Evolutionary conservation across 30 jellyfish, hydroid and myxozoan species (phyloP).

Genomic region (Sanderia malayensis): DNA sequence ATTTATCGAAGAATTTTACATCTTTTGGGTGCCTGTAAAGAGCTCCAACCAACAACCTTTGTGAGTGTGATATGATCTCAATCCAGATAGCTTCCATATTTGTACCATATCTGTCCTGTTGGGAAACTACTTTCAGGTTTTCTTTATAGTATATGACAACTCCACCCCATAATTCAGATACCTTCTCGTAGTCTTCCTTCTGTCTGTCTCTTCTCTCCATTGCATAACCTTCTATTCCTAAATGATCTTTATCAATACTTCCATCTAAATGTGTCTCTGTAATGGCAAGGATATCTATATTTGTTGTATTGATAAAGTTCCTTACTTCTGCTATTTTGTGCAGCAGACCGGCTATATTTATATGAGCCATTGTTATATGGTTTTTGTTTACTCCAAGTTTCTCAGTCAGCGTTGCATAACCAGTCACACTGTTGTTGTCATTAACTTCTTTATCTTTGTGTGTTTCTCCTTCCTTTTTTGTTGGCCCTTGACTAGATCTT

Average conservation of each 20-base stretch:
- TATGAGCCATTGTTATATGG: not conserved
- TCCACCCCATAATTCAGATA: not conserved
- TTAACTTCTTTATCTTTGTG: not conserved
- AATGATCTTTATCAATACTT: not conserved
- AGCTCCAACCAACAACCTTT: conserved; percentile 1
- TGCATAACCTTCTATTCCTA: not conserved
- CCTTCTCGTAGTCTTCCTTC: not conserved
- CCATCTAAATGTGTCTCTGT: not conserved
- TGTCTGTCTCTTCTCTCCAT: not conserved
- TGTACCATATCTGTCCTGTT: not conserved
- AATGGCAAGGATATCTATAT: not conserved
- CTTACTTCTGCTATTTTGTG: not conserved
- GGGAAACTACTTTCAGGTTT: not conserved
- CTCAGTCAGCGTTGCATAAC: not conserved
- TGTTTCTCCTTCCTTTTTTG: not conserved
- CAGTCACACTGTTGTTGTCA: not conserved
- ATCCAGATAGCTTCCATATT: not conserved
- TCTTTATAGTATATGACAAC: not conserved
- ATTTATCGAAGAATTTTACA: not conserved
- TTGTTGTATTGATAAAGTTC: not conserved
- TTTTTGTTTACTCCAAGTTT: not conserved
- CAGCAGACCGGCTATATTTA: not conserved
- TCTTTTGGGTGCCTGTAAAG: not conserved
- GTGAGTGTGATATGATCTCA: conserved; percentile 1
- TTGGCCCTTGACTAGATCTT: not conserved